A percentile compares a stretch with the other conserved stretches of the same genome.
Conservation (phyloP, 1,140 invertebrate genomes). For the Pseudomyrmex sp. region DNA sequence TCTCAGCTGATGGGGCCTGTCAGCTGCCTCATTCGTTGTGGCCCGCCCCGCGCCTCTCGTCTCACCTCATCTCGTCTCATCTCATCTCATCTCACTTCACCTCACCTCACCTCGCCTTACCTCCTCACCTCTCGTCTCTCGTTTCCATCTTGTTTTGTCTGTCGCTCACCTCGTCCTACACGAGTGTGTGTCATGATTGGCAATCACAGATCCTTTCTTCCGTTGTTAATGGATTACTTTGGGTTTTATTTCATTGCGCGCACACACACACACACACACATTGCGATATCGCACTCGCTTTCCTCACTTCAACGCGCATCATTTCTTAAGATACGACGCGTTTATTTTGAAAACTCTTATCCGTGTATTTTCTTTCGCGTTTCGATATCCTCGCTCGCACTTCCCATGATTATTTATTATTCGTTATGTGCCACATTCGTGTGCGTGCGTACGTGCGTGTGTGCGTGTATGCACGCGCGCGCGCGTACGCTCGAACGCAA, state of each 20-base stretch:
- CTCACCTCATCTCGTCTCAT: not conserved
- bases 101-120: not conserved
- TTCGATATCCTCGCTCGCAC: too few species aligned
- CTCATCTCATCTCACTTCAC: not conserved
- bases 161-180: not conserved
- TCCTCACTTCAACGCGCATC: too few species aligned
- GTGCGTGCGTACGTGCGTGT: too few species aligned
- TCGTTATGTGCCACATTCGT: too few species aligned
- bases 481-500: not conserved
- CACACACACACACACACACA: too few species aligned
- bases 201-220: slow-evolving; percentile 5
- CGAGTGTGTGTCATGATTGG: not conserved
- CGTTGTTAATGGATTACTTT: slow-evolving; percentile 9
- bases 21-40: slow-evolving; percentile 73
- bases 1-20: slow-evolving; percentile 81
- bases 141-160: not conserved
- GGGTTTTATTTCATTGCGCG: not conserved
- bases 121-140: not conserved
- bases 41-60: not conserved
- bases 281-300: too few species aligned
- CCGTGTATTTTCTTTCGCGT: too few species aligned
- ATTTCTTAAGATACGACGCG: too few species aligned
- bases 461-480: too few species aligned
- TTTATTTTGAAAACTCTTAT: too few species aligned
- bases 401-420: too few species aligned